Evolutionary conservation across 2,888 invertebrate species (phyloP).

Genomic region (Drosophila imparisetae): DNA sequence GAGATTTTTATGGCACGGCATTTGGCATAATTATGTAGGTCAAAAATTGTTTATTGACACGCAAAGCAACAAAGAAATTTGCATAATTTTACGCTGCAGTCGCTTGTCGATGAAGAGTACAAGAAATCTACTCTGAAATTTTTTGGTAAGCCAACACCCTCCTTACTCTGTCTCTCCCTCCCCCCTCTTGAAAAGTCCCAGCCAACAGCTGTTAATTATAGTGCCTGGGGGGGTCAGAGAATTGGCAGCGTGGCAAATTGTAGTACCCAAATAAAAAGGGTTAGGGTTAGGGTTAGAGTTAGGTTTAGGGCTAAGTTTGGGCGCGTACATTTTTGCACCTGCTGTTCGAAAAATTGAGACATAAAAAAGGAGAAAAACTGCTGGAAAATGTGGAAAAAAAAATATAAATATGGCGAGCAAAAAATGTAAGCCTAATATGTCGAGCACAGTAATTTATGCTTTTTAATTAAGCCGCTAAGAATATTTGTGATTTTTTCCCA

Average conservation of each 20-base stretch:
- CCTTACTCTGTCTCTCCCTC: constrained; percentile 5
- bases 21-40: constrained; percentile 84
- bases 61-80: constrained; percentile 79
- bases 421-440: constrained; percentile 75
- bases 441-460: constrained; percentile 64
- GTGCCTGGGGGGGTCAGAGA: constrained; percentile 51
- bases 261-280: constrained; percentile 49
- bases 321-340: constrained; percentile 69
- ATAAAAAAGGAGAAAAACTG: constrained; percentile 47
- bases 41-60: constrained; percentile 84
- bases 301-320: constrained; percentile 35
- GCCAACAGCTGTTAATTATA: constrained; percentile 79
- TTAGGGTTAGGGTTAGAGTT: constrained; percentile 54
- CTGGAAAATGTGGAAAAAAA: constrained; percentile 51
- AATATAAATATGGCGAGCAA: constrained; percentile 2
- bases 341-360: constrained; percentile 74
- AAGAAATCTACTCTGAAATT: constrained; percentile 28
- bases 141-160: constrained; percentile 15
- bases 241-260: constrained; percentile 68
- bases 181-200: constrained; percentile 2
- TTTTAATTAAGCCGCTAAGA: constrained; percentile 69
- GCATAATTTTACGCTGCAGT: constrained; percentile 79
- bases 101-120: constrained; percentile 38
- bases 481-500: constrained; percentile 58
- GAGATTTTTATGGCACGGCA: constrained; percentile 79